phyloP scores from a whole-genome alignment of 2,797 vertebrate genomes.

The Microchirus variegatus region DNA sequence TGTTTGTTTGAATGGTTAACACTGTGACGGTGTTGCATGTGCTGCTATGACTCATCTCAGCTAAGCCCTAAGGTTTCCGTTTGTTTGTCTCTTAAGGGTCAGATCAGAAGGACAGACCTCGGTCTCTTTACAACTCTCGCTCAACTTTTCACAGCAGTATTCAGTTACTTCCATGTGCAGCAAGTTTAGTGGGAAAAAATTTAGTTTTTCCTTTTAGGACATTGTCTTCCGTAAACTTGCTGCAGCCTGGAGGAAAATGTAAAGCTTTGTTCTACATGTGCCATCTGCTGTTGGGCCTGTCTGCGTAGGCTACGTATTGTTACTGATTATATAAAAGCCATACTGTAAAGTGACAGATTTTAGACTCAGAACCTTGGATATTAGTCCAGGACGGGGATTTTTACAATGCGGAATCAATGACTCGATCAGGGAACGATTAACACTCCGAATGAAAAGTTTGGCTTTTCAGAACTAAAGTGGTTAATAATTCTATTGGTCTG shows the following conservation, averaged over 20 bases:
- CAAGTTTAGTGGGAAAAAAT: conserved; percentile 19
- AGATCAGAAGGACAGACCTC: conserved; percentile 35
- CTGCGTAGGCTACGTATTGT: conserved; percentile 46
- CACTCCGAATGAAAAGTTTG: conserved; percentile 44
- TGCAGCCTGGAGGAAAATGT: conserved; percentile 42
- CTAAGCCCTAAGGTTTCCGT: conserved; percentile 21
- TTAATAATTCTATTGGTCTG: conserved; percentile 30
- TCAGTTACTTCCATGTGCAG: conserved; percentile 35
- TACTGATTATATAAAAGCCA: conserved; percentile 70
- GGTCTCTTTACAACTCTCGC: conserved; percentile 26
- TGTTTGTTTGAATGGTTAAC: conserved; percentile 41
- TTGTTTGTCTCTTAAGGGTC: conserved; percentile 25
- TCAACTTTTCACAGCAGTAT: conserved; percentile 56
- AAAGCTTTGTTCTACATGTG: conserved; percentile 63
- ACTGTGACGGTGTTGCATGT: conserved; percentile 46
- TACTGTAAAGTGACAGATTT: conserved; percentile 65
- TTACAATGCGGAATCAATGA: conserved; percentile 55
- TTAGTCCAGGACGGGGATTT: conserved; percentile 47
- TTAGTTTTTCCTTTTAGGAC: conserved; percentile 1
- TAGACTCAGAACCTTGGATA: conserved; percentile 46
- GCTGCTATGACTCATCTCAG: conserved; percentile 47
- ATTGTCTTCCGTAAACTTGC: conserved; percentile 16
- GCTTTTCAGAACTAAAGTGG: conserved; percentile 36
- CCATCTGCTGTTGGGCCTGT: conserved; percentile 63
- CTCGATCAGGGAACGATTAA: conserved; percentile 40